A percentile compares a stretch with the other conserved stretches of the same genome.
Evolutionary conservation across 2,797 vertebrate species (phyloP).

Genomic region (Thaleichthys pacificus): DNA sequence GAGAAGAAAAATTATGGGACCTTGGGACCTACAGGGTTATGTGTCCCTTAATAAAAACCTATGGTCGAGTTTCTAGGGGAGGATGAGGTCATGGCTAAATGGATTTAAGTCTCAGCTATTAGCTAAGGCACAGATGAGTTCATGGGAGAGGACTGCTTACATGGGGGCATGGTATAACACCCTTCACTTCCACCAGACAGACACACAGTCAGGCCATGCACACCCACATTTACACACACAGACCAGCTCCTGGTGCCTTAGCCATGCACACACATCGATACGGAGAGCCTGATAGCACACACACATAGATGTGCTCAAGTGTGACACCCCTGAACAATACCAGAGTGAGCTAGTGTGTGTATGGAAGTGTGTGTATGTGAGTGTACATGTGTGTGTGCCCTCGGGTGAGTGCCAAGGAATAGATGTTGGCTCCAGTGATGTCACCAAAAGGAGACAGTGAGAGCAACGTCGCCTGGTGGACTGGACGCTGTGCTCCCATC

Average conservation of each 20-base stretch:
- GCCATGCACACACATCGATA: too few species aligned
- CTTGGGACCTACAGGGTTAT: background rate
- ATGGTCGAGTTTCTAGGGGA: background rate
- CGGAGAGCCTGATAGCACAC: background rate
- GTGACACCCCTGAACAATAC: too few species aligned
- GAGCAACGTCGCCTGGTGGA: background rate
- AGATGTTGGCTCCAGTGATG: background rate
- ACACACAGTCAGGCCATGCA: background rate
- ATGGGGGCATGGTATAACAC: background rate
- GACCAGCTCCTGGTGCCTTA: too few species aligned
- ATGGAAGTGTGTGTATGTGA: background rate
- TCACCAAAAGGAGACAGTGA: background rate
- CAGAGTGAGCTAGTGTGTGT: background rate
- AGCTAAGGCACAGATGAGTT: constrained; percentile 55
- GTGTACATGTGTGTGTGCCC: constrained; percentile 2
- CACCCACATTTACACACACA: constrained; percentile 5
- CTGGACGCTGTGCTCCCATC: background rate
- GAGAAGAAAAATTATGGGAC: background rate
- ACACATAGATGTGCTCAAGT: background rate
- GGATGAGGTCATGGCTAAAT: constrained; percentile 52
- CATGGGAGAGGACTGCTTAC: constrained; percentile 26
- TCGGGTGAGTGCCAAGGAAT: background rate
- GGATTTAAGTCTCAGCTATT: constrained; percentile 46
- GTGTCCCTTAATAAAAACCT: background rate
- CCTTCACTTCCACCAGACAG: background rate